A percentile compares a stretch with the other conserved stretches of the same genome.
Evolutionary conservation across 2,888 invertebrate genomes (phyloP).

Genomic region (Antitype chi): DNA sequence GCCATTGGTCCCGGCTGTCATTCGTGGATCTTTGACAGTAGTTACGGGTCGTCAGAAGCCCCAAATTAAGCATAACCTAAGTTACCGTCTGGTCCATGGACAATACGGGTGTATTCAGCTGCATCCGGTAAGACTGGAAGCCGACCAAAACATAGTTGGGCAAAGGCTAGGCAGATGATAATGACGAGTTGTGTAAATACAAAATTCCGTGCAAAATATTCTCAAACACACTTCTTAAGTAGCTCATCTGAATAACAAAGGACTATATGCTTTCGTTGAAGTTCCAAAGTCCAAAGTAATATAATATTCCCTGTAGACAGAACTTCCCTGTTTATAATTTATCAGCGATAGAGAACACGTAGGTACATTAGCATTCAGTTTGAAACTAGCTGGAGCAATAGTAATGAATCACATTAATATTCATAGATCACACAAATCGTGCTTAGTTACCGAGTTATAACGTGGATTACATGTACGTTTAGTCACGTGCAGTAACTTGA

Average conservation of each 20-base stretch:
- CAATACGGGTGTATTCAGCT: too few species aligned
- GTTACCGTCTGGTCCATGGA: too few species aligned
- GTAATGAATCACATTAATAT: slow-evolving; percentile 72
- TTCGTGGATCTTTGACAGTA: too few species aligned
- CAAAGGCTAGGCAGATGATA: too few species aligned
- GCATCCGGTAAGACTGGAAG: too few species aligned
- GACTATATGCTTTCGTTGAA: slow-evolving; percentile 11
- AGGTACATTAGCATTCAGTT: slow-evolving; percentile 70
- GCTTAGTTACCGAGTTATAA: slow-evolving; percentile 36
- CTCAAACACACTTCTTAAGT: background rate
- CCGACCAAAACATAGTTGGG: too few species aligned
- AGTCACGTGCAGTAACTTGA: background rate
- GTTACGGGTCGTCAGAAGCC: too few species aligned
- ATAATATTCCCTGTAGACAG: slow-evolving; percentile 35
- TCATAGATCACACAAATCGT: slow-evolving; percentile 67
- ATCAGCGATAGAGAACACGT: slow-evolving; percentile 35
- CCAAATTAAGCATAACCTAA: too few species aligned
- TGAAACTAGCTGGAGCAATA: slow-evolving; percentile 61
- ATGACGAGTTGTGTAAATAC: background rate
- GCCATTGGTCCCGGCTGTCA: too few species aligned
- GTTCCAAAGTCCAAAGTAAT: slow-evolving; percentile 24
- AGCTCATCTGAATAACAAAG: slow-evolving; percentile 40
- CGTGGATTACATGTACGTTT: slow-evolving; percentile 29
- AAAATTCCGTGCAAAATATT: background rate
- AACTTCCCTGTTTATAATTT: slow-evolving; percentile 44